Conservation (phyloP, 2,113 vertebrate genomes). For the Callithrix jacchus region DNA sequence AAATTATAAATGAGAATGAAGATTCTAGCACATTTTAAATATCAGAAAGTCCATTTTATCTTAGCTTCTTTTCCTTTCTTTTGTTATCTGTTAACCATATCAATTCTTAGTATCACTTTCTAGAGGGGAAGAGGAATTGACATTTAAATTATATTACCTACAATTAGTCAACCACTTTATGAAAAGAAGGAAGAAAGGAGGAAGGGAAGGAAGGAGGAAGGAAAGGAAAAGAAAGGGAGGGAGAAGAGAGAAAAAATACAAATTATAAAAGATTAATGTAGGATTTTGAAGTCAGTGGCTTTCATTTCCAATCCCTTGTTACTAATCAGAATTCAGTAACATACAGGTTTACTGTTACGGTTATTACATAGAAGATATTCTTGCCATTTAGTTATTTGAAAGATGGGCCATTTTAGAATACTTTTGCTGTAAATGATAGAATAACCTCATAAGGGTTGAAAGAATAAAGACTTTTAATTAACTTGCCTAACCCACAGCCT, state of each 20-base stretch:
- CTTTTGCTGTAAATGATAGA: not conserved
- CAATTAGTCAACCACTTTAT: not conserved
- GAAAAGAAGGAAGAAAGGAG: not conserved
- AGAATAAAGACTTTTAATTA: constrained; percentile 6
- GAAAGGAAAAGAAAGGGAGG: not conserved
- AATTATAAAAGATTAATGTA: not conserved
- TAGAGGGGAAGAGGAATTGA: not conserved
- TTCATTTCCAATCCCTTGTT: not conserved
- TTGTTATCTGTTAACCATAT: not conserved
- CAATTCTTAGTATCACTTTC: not conserved
- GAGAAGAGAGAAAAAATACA: not conserved
- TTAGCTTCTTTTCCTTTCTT: not conserved
- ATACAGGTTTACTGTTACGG: not conserved
- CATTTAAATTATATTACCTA: not conserved
- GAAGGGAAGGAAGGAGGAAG: not conserved
- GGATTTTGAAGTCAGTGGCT: not conserved
- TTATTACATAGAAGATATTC: not conserved
- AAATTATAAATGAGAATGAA: not conserved
- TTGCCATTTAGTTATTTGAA: not conserved
- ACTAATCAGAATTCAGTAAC: not conserved
- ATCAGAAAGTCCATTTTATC: not conserved
- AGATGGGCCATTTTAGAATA: not conserved
- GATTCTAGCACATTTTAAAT: not conserved
- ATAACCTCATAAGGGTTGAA: not conserved
- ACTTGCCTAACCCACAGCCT: not conserved